These are phyloP conservation scores for Mormyrus iriodes DNA, from an alignment of 2,113 vertebrate species.

Conservation along the genomic window DNA sequence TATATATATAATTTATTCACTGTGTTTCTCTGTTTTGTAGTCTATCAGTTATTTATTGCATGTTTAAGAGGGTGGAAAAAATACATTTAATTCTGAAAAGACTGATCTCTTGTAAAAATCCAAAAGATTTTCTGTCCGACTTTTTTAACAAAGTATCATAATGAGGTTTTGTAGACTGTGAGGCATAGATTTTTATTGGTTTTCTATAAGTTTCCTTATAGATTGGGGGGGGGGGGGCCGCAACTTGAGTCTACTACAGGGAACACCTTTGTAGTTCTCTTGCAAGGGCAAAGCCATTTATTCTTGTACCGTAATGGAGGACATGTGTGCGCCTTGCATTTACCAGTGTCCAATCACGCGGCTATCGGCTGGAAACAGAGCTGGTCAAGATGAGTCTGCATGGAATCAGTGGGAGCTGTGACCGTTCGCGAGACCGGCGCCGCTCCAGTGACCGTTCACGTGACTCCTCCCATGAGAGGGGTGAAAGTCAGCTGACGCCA, in stretches of 20 bases:
- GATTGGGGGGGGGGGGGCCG: neutral
- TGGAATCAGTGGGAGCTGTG: constrained; percentile 81
- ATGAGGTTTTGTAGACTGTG: constrained; percentile 2
- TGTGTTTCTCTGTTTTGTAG: neutral
- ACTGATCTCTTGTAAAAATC: neutral
- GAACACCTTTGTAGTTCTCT: neutral
- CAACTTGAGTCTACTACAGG: neutral
- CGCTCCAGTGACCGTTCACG: constrained; percentile 93
- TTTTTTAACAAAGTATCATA: neutral
- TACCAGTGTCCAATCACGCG: constrained; percentile 66
- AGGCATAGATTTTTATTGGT: constrained; percentile 3
- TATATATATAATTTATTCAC: no score
- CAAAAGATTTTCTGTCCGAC: neutral
- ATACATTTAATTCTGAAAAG: neutral
- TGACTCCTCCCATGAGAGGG: constrained; percentile 92
- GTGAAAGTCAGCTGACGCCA: constrained; percentile 90
- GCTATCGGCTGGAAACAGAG: constrained; percentile 67
- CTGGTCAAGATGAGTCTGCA: constrained; percentile 88
- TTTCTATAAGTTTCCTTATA: neutral
- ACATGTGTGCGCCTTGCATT: neutral
- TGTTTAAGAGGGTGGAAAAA: neutral
- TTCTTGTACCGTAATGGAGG: neutral
- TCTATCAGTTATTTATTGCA: neutral
- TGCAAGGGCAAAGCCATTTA: neutral
- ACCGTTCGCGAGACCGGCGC: constrained; percentile 87